phyloP scores from a whole-genome alignment of 2,113 vertebrate genomes.

The Myrmophylax atrothorax region DNA sequence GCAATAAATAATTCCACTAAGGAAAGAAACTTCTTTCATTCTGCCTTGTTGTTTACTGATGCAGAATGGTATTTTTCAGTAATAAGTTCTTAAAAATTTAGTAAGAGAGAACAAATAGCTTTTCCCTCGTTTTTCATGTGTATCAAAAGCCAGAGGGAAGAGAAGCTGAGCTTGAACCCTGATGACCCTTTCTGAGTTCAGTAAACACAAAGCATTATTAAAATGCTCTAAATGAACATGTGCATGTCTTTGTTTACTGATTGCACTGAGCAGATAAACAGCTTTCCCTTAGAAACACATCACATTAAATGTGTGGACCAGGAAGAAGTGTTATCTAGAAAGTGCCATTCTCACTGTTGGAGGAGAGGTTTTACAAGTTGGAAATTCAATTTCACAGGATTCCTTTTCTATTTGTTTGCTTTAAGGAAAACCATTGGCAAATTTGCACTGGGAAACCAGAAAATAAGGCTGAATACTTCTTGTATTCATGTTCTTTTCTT shows the following conservation, averaged over 20 bases:
- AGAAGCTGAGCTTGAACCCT: not conserved
- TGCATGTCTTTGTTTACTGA: not conserved
- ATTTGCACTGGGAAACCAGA: not conserved
- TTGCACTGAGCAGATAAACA: slow-evolving; percentile 7
- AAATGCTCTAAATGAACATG: not conserved
- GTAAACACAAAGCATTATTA: not conserved
- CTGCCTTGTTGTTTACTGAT: not conserved
- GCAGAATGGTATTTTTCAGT: not conserved
- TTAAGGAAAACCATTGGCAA: not conserved
- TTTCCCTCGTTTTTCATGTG: not conserved
- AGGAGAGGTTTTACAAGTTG: not conserved
- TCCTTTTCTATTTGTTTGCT: not conserved
- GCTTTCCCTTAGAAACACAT: not conserved
- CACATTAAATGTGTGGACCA: not conserved
- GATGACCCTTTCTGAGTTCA: not conserved
- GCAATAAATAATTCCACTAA: not conserved
- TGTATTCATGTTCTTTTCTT: not conserved
- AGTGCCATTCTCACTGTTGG: not conserved
- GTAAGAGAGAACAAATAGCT: not conserved
- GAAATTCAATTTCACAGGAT: not conserved
- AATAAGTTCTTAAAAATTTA: not conserved
- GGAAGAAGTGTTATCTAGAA: not conserved
- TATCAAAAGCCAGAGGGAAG: not conserved
- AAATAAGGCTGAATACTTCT: not conserved
- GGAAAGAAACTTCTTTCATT: not conserved